These are phyloP conservation scores for Pavo muticus DNA, from an alignment of 2,113 vertebrate species.

Conservation along the genomic window DNA sequence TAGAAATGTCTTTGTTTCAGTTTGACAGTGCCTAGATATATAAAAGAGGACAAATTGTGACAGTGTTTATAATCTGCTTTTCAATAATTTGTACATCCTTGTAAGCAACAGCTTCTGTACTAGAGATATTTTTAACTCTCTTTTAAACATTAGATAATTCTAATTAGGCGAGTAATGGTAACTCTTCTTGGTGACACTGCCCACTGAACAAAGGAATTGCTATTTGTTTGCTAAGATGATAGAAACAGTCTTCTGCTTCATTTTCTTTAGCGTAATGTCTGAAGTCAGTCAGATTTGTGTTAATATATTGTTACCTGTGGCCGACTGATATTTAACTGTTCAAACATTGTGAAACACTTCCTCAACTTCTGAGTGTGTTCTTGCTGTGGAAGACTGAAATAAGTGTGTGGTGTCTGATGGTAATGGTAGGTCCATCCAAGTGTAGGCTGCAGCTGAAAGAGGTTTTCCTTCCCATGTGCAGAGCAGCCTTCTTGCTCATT, in stretches of 20 bases:
- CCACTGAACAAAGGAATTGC: background rate
- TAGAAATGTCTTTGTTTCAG: background rate
- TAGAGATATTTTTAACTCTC: background rate
- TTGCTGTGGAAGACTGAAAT: background rate
- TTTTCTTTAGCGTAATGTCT: background rate
- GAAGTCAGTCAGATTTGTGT: background rate
- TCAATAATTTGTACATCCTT: background rate
- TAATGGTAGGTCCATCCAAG: rapidly evolving
- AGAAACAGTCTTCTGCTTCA: background rate
- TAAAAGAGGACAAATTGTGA: background rate
- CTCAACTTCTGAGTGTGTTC: background rate
- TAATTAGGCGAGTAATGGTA: background rate
- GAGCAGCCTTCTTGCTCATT: background rate
- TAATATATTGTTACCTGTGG: background rate
- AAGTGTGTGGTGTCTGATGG: background rate
- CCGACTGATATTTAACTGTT: background rate
- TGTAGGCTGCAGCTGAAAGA: background rate
- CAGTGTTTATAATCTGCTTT: background rate
- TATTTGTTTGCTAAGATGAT: background rate
- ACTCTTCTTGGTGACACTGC: rapidly evolving
- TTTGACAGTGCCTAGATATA: background rate
- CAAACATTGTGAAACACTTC: background rate
- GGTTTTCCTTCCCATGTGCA: background rate
- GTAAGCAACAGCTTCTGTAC: background rate
- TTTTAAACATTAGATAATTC: background rate